Conservation (phyloP, 1,140 invertebrate genomes). For the Vollenhovia emeryi region DNA sequence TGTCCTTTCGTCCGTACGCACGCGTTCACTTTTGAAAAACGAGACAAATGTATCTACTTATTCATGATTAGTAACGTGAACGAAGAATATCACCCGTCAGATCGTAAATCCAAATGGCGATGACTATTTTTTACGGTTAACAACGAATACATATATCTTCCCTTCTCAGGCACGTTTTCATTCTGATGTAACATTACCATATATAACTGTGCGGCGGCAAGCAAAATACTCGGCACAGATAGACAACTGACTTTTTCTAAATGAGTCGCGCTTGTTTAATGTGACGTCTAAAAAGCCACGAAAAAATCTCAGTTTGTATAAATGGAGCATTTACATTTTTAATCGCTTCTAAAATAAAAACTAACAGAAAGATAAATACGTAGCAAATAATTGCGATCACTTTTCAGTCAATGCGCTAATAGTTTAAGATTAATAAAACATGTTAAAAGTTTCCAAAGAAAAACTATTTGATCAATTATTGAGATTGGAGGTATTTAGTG, state of each 20-base stretch:
- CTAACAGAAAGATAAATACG: background rate
- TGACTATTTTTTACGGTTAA: conserved; percentile 45
- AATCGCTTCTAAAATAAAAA: background rate
- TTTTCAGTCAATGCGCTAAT: background rate
- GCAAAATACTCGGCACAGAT: background rate
- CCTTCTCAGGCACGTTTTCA: conserved; percentile 7
- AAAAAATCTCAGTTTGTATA: conserved; percentile 8
- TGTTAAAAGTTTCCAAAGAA: background rate
- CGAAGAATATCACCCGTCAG: background rate
- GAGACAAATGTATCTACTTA: conserved; percentile 21
- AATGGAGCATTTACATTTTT: background rate
- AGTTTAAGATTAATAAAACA: background rate
- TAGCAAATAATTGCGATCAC: background rate
- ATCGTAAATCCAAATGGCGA: conserved; percentile 30
- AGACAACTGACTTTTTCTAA: background rate
- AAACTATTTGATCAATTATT: background rate
- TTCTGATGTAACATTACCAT: conserved; percentile 1
- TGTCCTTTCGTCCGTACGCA: background rate
- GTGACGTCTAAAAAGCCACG: background rate
- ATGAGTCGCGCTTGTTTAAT: background rate
- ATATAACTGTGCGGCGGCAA: background rate
- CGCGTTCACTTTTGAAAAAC: background rate
- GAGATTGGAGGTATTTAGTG: background rate
- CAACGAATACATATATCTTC: conserved; percentile 11
- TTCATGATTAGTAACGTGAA: conserved; percentile 21